These are phyloP conservation scores for Steatornis caripensis DNA, from an alignment of 2,113 vertebrate genomes.

Conservation along the genomic window DNA sequence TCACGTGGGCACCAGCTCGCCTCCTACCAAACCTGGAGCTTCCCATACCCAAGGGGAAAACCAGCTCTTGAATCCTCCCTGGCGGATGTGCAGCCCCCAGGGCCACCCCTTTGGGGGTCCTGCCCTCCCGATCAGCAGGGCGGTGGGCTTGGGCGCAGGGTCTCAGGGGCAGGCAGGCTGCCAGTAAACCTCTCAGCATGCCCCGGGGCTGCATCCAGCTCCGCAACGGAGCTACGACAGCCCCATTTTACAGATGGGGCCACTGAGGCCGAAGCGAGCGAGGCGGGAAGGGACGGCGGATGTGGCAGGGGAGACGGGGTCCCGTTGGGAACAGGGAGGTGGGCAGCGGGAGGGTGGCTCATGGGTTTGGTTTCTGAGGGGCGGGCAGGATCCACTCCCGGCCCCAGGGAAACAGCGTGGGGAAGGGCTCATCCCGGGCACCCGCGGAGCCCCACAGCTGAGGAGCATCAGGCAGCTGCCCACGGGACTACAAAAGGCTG, in stretches of 20 bases:
- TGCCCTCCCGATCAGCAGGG: not conserved
- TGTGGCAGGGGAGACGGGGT: accelerated
- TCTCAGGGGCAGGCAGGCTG: not conserved
- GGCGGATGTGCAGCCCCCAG: not conserved
- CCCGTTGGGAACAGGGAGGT: not conserved
- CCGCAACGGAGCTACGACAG: not conserved
- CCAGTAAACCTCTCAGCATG: not conserved
- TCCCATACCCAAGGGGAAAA: not conserved
- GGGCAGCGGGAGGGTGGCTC: too few species aligned
- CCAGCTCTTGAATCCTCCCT: not conserved
- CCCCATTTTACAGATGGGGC: not conserved
- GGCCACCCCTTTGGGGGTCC: not conserved
- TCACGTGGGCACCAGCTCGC: not conserved
- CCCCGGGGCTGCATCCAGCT: not conserved
- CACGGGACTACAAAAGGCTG: not conserved
- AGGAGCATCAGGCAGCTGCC: not conserved
- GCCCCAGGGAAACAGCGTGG: not conserved
- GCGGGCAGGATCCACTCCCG: not conserved
- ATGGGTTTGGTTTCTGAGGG: not conserved
- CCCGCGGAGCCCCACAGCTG: not conserved
- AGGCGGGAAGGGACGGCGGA: not conserved
- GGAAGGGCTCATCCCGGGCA: not conserved
- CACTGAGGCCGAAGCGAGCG: not conserved
- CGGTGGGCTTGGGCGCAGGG: not conserved
- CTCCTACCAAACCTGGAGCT: not conserved